These are phyloP conservation scores for Desmophyllum pertusum DNA, from an alignment of 92 coral and sea anemone genomes.

Conservation along the genomic window DNA sequence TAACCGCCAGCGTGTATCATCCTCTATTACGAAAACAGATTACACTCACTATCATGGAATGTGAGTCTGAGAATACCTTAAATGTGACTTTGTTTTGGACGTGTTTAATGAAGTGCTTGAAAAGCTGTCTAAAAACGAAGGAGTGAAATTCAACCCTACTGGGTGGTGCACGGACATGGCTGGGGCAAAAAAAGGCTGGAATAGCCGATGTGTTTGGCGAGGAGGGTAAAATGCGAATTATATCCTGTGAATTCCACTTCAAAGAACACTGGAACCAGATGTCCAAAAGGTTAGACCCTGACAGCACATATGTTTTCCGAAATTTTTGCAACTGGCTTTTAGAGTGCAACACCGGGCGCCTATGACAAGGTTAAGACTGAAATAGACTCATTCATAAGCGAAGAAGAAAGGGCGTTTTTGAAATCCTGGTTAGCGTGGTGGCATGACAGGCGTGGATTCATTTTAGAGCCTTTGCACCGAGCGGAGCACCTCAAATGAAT, in stretches of 20 bases:
- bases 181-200: conserved; percentile 10
- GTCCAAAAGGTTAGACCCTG: too few species aligned
- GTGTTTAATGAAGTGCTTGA: conserved; percentile 24
- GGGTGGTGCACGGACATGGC: conserved; percentile 56
- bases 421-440: too few species aligned
- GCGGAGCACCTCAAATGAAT: too few species aligned
- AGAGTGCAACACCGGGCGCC: too few species aligned
- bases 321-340: too few species aligned
- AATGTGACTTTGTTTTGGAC: conserved; percentile 40
- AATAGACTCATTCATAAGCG: too few species aligned
- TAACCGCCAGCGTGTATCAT: conserved; percentile 52
- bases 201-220: conserved; percentile 22
- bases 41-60: conserved; percentile 37
- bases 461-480: too few species aligned
- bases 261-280: neutral
- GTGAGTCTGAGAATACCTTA: conserved; percentile 12
- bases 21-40: conserved; percentile 35
- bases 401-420: too few species aligned
- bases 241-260: conserved; percentile 34
- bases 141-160: conserved; percentile 18
- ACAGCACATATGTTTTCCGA: too few species aligned
- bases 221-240: neutral
- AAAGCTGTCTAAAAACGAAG: conserved; percentile 9
- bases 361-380: too few species aligned
- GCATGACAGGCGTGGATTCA: too few species aligned